These are phyloP conservation scores for Notechis scutatus DNA, from an alignment of 2,113 vertebrate species.

Conservation along the genomic window DNA sequence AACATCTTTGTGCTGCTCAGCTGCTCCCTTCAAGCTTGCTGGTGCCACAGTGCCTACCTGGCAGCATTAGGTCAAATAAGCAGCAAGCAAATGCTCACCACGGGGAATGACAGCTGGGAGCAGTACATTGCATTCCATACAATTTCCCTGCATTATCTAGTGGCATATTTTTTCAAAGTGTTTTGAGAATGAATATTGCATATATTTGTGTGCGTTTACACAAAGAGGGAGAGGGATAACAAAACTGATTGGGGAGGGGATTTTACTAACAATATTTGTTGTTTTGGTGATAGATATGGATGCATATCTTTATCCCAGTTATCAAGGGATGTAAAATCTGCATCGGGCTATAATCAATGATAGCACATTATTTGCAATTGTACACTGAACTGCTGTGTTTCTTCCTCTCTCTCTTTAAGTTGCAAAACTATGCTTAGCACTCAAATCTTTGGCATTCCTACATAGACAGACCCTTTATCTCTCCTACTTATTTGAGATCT, in stretches of 20 bases:
- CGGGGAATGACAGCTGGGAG: not conserved
- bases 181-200: not conserved
- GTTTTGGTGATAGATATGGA: not conserved
- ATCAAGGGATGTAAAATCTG: not conserved
- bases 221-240: not conserved
- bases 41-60: not conserved
- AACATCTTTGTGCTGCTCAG: not conserved
- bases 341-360: not conserved
- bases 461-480: not conserved
- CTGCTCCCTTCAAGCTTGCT: too few species aligned
- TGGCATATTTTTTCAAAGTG: not conserved
- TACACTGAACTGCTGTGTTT: not conserved
- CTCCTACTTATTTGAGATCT: not conserved
- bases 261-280: not conserved
- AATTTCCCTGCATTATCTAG: not conserved
- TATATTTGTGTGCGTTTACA: not conserved
- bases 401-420: not conserved
- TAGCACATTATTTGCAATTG: not conserved
- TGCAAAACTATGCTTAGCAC: not conserved
- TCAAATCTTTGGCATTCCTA: not conserved
- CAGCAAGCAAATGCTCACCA: not conserved
- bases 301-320: not conserved
- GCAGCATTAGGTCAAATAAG: not conserved
- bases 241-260: not conserved
- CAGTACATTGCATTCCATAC: not conserved